phyloP scores from a whole-genome alignment of 2,888 invertebrate genomes.

The Trichogramma dendrolimi region DNA sequence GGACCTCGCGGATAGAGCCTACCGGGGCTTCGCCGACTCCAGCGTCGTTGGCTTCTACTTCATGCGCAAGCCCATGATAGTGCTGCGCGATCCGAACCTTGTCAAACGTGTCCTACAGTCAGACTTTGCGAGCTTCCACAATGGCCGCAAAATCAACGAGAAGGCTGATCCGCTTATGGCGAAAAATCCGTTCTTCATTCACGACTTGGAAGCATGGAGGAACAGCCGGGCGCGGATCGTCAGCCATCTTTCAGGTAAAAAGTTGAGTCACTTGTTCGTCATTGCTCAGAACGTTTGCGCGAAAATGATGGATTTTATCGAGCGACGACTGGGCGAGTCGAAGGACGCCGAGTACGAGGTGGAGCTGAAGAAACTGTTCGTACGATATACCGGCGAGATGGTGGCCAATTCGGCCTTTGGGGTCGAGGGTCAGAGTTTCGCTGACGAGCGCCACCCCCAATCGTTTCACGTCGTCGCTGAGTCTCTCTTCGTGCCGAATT shows the following conservation, averaged over 20 bases:
- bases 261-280: constrained; percentile 7
- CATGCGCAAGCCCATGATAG: not conserved
- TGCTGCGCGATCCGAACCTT: constrained; percentile 13
- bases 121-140: constrained; percentile 2
- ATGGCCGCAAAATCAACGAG: constrained; percentile 1
- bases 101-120: constrained; percentile 6
- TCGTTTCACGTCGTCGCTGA: constrained; percentile 24
- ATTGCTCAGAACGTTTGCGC: not conserved
- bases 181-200: constrained; percentile 18
- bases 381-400: constrained; percentile 37
- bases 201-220: constrained; percentile 9
- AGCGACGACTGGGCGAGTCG: constrained; percentile 7
- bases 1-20: not conserved
- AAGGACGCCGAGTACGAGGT: constrained; percentile 14
- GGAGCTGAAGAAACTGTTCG: constrained; percentile 34
- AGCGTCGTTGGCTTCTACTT: constrained; percentile 28
- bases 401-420: constrained; percentile 36
- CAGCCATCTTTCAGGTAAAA: constrained; percentile 16
- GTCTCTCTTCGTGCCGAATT: constrained; percentile 32
- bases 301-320: constrained; percentile 7
- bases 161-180: constrained; percentile 9
- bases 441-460: constrained; percentile 21
- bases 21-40: not conserved
- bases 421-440: constrained; percentile 37
- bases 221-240: not conserved